phyloP scores from a whole-genome alignment of 2,888 invertebrate species.

The Lottia scabra region DNA sequence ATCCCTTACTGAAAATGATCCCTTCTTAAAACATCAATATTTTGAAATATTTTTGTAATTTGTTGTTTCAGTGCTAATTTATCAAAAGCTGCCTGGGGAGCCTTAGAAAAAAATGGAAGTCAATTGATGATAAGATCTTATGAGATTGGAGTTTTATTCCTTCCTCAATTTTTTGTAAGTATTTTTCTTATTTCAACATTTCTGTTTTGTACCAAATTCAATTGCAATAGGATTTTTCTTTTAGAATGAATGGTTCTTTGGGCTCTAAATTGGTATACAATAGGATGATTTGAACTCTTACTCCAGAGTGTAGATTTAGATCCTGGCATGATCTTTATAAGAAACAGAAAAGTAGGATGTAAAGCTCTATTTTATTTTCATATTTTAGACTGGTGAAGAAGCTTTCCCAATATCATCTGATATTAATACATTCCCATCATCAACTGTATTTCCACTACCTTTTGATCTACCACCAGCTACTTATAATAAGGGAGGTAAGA shows the following conservation, averaged over 20 bases:
- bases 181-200: too few relatives aligned
- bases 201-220: too few relatives aligned
- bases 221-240: too few relatives aligned
- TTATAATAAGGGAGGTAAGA: slow-evolving; percentile 73
- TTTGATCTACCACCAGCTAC: slow-evolving; percentile 85
- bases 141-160: slow-evolving; percentile 89
- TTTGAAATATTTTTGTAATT: background rate
- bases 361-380: too few relatives aligned
- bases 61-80: slow-evolving; percentile 84
- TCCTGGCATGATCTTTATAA: too few relatives aligned
- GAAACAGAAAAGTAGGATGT: too few relatives aligned
- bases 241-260: too few relatives aligned
- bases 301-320: too few relatives aligned
- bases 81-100: slow-evolving; percentile 98
- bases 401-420: slow-evolving; percentile 37
- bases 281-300: too few relatives aligned
- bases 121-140: slow-evolving; percentile 82
- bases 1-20: too few relatives aligned
- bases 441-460: slow-evolving; percentile 76
- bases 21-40: too few relatives aligned
- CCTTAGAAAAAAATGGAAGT: slow-evolving; percentile 74
- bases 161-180: slow-evolving; percentile 86
- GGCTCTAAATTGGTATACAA: too few relatives aligned
- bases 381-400: slow-evolving; percentile 30
- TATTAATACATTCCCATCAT: slow-evolving; percentile 33